Base-by-base conservation (phyloP, 2,797 vertebrate species). In the Pempheris klunzingeri region DNA sequence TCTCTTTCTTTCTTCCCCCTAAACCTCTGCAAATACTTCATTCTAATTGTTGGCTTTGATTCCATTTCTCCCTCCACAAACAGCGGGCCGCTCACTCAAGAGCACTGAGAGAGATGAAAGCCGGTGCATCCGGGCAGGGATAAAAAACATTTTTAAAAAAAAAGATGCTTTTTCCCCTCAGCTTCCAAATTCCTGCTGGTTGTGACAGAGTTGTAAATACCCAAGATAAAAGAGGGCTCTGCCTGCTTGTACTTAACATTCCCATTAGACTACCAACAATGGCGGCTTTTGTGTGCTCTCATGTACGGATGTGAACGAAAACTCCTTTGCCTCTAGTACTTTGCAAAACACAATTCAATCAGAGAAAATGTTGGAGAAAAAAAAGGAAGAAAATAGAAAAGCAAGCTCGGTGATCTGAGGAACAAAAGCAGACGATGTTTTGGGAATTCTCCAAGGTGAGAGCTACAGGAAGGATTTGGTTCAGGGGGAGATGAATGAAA, bases 91-190 rank as follows among this genome's bases (percentile, higher is more conserved):
- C 67, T 88, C 73, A 54, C 71, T 92, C 92, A 84, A 81, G 85
- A 90, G 89, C 84, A 63, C 53, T 2, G 41, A 41, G 78, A 88
- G 92, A 93, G 92, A 94, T 94, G 90, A 95, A 95, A 94, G 91
- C 70, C 52, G 57, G 57, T 52, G 72, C 80, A 84, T 86, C 81
- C 72, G 70, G 80, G 86, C 86, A 87, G 55, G 83, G 86, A 93
- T 90, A 36, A 81, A 78, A 92, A 80, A 70, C 63, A 64, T n/a
- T n/a, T n/a, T n/a, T n/a, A n/a, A 38, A 38, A 68, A 65, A 61
- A 61, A 47, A 22, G 34, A 58, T 58, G 41, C 53, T 77, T 87
- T 78, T 81, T 28, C 55, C 49, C 81, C 38, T 75, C 68, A 76
- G 84, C 82, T 84, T 83, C 79, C 77, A 83, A 84, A 89, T 90